Evolutionary conservation across 2,113 vertebrate genomes (phyloP).

Genomic region (Neomonachus schauinslandi): DNA sequence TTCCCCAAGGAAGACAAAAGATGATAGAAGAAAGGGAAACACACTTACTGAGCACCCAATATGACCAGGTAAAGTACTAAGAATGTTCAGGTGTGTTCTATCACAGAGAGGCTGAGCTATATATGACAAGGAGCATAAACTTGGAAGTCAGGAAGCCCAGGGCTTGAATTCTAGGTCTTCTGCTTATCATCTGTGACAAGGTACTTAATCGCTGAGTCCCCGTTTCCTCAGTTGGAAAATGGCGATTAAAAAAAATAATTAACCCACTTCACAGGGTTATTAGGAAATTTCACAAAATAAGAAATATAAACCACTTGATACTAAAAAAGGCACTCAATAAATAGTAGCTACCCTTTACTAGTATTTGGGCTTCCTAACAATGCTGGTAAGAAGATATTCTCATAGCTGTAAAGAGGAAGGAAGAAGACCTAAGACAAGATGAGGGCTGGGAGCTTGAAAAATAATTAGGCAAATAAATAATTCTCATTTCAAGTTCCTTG

Average conservation of each 20-base stretch:
- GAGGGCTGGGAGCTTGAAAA: background rate
- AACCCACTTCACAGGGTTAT: background rate
- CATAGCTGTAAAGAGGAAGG: background rate
- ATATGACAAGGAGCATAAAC: background rate
- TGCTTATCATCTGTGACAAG: background rate
- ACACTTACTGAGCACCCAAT: background rate
- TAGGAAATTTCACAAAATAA: slow-evolving; percentile 12
- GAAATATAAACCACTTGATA: background rate
- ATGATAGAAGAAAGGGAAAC: background rate
- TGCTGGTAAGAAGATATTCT: background rate
- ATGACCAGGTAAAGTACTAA: background rate
- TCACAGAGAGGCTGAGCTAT: background rate
- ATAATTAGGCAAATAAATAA: background rate
- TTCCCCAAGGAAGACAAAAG: background rate
- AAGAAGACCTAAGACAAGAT: background rate
- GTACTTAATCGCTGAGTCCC: background rate
- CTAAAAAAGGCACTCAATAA: background rate
- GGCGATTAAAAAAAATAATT: background rate
- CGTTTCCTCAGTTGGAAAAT: background rate
- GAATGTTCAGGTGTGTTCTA: background rate
- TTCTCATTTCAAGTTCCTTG: background rate
- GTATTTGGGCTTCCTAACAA: background rate
- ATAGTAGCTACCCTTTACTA: background rate
- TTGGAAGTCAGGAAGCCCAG: background rate
- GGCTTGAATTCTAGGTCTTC: background rate